Evolutionary conservation across 2,797 vertebrate genomes (phyloP), one percentile per base, ranked within the genome.

Genomic region (Erethizon dorsatum): DNA sequence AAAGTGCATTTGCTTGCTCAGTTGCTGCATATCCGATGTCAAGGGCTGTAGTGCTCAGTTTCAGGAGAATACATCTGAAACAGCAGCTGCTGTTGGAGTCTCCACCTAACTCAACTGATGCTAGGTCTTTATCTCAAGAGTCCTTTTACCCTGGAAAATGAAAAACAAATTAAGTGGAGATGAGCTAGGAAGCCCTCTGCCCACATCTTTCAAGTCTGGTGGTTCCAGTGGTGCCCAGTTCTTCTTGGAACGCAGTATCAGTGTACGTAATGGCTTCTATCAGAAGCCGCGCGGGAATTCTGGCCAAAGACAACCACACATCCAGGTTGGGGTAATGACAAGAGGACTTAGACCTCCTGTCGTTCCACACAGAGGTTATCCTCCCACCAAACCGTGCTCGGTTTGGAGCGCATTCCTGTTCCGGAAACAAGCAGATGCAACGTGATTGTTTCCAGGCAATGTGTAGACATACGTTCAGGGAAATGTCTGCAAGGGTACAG

Each of bases 361-460:
- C 52, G 26, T 77, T 77, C 73, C 31, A 50, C 26, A 47, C 26
- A 77, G 73, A 50, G 54, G 24, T 41, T 41, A 41, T 41, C 54
- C 73, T 80, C 61, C n/a, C 2, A 65, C 82, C 37, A 41, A 41
- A 41, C 37, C 37, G 37, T 50, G 59, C 57, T 87, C 75, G n/a
- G 45, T 83, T 94, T 61, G n/a, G 56, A 18, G n/a, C 26, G 75
- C 9, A 54, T 83, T 92, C 89, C 50, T 73, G 52, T 94, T 86
- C 89, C 83, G 33, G 20, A 83, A 92, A 31, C 85, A 83, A 83
- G 22, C 61, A 61, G 52, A 24, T 52, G 54, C 56, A 82, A 28
- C 28, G 5, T 50, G 52, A 86, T 56, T 24, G 0, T 83, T 91
- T 89, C 52, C 52, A 67, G 67, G 61, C 31, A 88, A n/a, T 31